Evolutionary conservation across 1,140 invertebrate species (phyloP).

Genomic region (Lineus longissimus): DNA sequence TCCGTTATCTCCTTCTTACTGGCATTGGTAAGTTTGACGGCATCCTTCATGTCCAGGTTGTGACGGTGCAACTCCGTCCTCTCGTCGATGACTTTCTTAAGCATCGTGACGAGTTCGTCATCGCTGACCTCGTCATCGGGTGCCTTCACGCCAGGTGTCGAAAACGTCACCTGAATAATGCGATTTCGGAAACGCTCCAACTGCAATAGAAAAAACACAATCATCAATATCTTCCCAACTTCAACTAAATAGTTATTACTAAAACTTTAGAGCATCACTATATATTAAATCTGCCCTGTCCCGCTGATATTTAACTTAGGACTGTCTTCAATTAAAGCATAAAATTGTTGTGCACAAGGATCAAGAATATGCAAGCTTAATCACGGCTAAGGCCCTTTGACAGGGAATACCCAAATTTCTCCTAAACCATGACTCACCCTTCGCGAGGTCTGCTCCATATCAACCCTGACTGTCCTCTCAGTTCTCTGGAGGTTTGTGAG

Average conservation of each 20-base stretch:
- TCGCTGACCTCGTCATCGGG: slow-evolving; percentile 48
- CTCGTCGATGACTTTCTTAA: slow-evolving; percentile 47
- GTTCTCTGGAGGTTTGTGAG: slow-evolving; percentile 44
- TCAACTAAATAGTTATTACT: no score
- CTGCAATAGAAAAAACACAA: slow-evolving; percentile 28
- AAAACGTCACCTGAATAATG: slow-evolving; percentile 47
- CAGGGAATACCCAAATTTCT: no score
- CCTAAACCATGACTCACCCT: slow-evolving; percentile 27
- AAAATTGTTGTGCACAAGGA: no score
- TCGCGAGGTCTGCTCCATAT: slow-evolving; percentile 47
- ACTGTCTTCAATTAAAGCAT: no score
- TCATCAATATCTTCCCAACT: no score
- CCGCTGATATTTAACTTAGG: no score
- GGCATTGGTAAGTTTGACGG: slow-evolving; percentile 30
- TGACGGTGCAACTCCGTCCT: slow-evolving; percentile 32
- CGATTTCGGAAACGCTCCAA: slow-evolving; percentile 44
- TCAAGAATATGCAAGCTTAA: no score
- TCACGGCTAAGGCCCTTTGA: no score
- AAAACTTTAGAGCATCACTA: no score
- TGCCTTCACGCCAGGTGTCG: slow-evolving; percentile 39
- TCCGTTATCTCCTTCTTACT: slow-evolving; percentile 32
- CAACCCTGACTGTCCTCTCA: slow-evolving; percentile 47
- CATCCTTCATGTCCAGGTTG: slow-evolving; percentile 35
- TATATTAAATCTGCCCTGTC: no score
- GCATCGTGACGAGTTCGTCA: slow-evolving; percentile 43